phyloP scores from a whole-genome alignment of 2,888 invertebrate genomes.

The Fissipunctia ypsillon region DNA sequence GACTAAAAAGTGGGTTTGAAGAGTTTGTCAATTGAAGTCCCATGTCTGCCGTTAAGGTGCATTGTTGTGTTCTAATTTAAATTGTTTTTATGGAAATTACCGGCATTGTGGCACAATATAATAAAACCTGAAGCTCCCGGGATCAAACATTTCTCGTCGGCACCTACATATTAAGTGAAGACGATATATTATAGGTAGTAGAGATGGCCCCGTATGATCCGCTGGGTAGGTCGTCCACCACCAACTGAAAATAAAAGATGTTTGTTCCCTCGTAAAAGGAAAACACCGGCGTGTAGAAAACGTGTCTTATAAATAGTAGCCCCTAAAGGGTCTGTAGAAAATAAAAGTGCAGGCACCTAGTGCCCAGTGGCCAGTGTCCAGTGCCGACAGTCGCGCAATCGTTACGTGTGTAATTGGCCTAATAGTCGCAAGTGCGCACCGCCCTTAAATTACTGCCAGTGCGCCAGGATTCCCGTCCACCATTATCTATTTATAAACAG shows the following conservation, averaged over 20 bases:
- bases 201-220: neutral
- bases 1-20: neutral
- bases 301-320: slow-evolving; percentile 46
- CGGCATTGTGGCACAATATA: neutral
- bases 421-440: slow-evolving; percentile 58
- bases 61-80: neutral
- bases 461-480: slow-evolving; percentile 34
- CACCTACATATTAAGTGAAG: too few species aligned
- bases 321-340: slow-evolving; percentile 45
- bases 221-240: neutral
- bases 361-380: slow-evolving; percentile 7
- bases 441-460: slow-evolving; percentile 59
- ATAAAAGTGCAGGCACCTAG: slow-evolving; percentile 44
- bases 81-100: neutral
- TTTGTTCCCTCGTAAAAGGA: neutral
- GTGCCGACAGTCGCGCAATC: slow-evolving; percentile 52
- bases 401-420: slow-evolving; percentile 67
- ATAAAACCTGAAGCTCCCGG: neutral
- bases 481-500: slow-evolving; percentile 55
- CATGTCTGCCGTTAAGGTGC: neutral
- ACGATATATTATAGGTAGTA: neutral
- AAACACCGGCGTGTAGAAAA: slow-evolving; percentile 20
- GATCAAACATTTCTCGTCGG: too few species aligned
- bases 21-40: neutral
- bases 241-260: slow-evolving; percentile 6